Conservation (phyloP, 37 sponge, comb jelly and placozoan genomes). For the Chondrilla cf. caribensis region DNA sequence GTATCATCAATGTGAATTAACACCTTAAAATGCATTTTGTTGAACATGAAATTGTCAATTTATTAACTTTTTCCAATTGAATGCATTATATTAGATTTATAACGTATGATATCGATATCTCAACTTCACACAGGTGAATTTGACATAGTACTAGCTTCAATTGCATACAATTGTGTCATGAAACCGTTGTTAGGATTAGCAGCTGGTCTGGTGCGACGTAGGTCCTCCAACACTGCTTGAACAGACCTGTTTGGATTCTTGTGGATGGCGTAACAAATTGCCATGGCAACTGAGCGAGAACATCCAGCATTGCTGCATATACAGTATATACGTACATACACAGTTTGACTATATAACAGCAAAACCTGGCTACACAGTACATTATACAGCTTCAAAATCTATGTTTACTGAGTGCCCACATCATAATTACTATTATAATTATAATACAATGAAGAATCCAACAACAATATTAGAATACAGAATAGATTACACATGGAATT, state of each 20-base stretch:
- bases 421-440: too few species aligned
- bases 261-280: constrained; percentile 59
- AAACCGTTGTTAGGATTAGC: constrained; percentile 62
- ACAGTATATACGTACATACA: background rate
- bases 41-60: too few species aligned
- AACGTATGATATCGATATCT: too few species aligned
- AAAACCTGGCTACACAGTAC: too few species aligned
- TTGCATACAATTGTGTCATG: constrained; percentile 44
- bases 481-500: background rate
- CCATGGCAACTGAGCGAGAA: constrained; percentile 67
- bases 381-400: too few species aligned
- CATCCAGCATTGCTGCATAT: constrained; percentile 63
- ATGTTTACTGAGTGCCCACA: too few species aligned
- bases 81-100: too few species aligned
- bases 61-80: too few species aligned
- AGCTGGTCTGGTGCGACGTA: constrained; percentile 55
- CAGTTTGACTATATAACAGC: too few species aligned
- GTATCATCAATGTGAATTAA: too few species aligned
- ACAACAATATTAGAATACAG: background rate
- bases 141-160: constrained; percentile 30
- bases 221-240: constrained; percentile 27
- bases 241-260: constrained; percentile 31
- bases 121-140: too few species aligned
- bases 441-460: background rate
- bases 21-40: too few species aligned